Conservation (phyloP, 2,113 vertebrate species). For the Panthera uncia region DNA sequence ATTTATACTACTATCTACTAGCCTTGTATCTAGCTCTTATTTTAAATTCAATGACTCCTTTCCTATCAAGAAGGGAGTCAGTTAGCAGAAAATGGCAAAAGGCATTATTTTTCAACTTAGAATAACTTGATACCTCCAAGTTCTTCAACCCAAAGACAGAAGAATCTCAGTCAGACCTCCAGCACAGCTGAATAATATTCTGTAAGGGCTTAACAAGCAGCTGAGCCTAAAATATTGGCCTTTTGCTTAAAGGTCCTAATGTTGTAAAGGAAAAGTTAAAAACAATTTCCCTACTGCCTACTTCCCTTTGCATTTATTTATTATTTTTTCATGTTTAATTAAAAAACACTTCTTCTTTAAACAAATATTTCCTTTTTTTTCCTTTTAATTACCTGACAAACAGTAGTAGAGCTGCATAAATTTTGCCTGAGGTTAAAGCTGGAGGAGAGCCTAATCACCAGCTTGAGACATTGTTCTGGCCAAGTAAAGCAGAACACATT, state of each 20-base stretch:
- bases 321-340: slow-evolving; percentile 75
- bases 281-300: slow-evolving; percentile 48
- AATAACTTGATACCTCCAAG: background rate
- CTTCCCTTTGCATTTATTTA: slow-evolving; percentile 63
- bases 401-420: slow-evolving; percentile 80
- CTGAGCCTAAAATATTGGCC: slow-evolving; percentile 42
- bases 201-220: slow-evolving; percentile 35
- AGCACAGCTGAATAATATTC: slow-evolving; percentile 8
- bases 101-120: slow-evolving; percentile 33
- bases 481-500: slow-evolving; percentile 86
- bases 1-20: background rate
- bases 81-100: background rate
- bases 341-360: slow-evolving; percentile 70
- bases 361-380: slow-evolving; percentile 75
- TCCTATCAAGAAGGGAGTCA: background rate
- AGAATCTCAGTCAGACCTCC: slow-evolving; percentile 17
- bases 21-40: background rate
- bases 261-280: slow-evolving; percentile 48
- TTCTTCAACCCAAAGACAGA: slow-evolving; percentile 7
- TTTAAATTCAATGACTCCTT: slow-evolving; percentile 52
- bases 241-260: slow-evolving; percentile 37
- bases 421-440: slow-evolving; percentile 83
- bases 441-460: slow-evolving; percentile 84
- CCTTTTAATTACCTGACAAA: slow-evolving; percentile 83
- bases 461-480: slow-evolving; percentile 85